phyloP scores from a whole-genome alignment of 1,140 invertebrate genomes.

The Eurosta solidaginis region DNA sequence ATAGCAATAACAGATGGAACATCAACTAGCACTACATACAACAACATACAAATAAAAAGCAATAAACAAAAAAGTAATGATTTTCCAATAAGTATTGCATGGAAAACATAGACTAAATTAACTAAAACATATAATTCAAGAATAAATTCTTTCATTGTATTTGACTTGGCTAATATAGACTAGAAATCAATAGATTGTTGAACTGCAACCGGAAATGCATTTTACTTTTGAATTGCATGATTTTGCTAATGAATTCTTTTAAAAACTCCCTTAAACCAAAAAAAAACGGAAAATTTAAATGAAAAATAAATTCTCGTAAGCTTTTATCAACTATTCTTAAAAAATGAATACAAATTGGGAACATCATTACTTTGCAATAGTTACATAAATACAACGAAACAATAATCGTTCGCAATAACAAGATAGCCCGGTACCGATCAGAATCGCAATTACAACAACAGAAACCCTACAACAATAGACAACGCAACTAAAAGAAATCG shows the following conservation, averaged over 20 bases:
- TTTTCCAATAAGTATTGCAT: not conserved
- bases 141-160: no score
- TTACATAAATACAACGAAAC: not conserved
- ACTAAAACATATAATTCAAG: no score
- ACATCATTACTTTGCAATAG: not conserved
- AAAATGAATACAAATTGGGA: not conserved
- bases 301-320: no score
- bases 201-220: no score
- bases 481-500: not conserved
- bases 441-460: conserved; percentile 4
- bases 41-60: not conserved
- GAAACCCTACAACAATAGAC: not conserved
- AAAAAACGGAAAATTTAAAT: no score
- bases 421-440: not conserved
- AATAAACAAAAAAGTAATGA: not conserved
- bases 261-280: no score
- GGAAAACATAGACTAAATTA: not conserved
- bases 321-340: no score
- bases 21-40: not conserved
- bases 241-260: no score
- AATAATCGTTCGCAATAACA: not conserved
- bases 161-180: no score
- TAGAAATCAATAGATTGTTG: no score
- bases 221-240: no score
- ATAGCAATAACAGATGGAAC: not conserved